Evolutionary conservation across 2,113 vertebrate genomes (phyloP).

Genomic region (Siphamia tubifer): DNA sequence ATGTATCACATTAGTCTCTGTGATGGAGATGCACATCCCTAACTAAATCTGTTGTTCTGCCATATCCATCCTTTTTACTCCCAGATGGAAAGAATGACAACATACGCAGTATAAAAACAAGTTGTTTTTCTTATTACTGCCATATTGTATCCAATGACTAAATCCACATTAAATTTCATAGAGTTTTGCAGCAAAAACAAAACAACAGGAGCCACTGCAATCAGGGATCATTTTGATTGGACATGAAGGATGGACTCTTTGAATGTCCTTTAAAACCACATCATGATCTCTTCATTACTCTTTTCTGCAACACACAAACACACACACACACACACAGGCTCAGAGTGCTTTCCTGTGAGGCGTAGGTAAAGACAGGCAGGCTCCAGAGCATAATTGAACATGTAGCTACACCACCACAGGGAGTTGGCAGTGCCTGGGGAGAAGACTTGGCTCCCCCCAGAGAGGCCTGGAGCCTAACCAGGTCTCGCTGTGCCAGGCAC

Average conservation of each 20-base stretch:
- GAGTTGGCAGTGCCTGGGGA: slow-evolving; percentile 72
- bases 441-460: slow-evolving; percentile 70
- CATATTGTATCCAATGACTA: slow-evolving; percentile 7
- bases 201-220: slow-evolving; percentile 8
- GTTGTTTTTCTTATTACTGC: background rate
- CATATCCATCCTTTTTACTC: slow-evolving; percentile 4
- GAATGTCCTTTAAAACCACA: slow-evolving; percentile 28
- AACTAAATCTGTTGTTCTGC: no score
- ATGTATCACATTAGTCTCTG: no score
- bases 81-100: slow-evolving; percentile 17
- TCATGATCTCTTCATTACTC: slow-evolving; percentile 28
- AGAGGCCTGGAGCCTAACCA: slow-evolving; percentile 62
- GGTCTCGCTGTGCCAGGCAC: slow-evolving; percentile 59
- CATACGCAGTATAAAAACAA: background rate
- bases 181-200: background rate
- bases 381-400: slow-evolving; percentile 76
- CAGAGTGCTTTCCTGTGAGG: slow-evolving; percentile 56
- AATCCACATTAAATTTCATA: slow-evolving; percentile 15
- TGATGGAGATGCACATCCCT: no score
- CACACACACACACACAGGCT: slow-evolving; percentile 23
- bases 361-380: slow-evolving; percentile 70
- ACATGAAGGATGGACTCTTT: slow-evolving; percentile 5
- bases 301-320: slow-evolving; percentile 16
- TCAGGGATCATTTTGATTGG: slow-evolving; percentile 17
- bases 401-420: slow-evolving; percentile 74